Percentiles rank a stretch among this genome's conserved stretches.
phyloP scores from a whole-genome alignment of 2,888 invertebrate species.

The Apantesis nais region DNA sequence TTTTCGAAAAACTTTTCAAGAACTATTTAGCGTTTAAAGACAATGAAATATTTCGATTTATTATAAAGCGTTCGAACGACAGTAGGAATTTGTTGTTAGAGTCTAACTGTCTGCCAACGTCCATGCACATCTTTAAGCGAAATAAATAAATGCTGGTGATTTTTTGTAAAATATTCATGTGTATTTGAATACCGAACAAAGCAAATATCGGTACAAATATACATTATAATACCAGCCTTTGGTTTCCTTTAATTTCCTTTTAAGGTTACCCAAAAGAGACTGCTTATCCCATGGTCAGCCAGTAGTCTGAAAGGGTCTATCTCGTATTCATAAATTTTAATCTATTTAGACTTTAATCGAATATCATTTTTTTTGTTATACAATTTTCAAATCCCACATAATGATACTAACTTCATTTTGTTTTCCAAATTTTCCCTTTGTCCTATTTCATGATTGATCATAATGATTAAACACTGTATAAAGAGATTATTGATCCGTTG shows the following conservation, averaged over 20 bases:
- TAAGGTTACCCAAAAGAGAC: background rate
- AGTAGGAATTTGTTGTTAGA: too few relatives aligned
- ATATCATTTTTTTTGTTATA: background rate
- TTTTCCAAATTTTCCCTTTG: background rate
- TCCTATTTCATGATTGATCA: background rate
- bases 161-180: too few relatives aligned
- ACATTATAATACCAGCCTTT: background rate
- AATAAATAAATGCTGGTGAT: too few relatives aligned
- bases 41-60: too few relatives aligned
- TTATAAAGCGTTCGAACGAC: too few relatives aligned
- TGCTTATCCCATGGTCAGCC: background rate
- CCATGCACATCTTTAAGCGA: too few relatives aligned
- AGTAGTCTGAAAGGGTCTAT: background rate
- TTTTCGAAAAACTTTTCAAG: too few relatives aligned
- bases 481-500: background rate
- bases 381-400: too few relatives aligned
- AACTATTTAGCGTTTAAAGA: too few relatives aligned
- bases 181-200: too few relatives aligned
- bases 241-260: background rate
- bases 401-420: background rate
- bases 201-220: too few relatives aligned
- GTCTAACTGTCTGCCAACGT: too few relatives aligned
- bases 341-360: background rate
- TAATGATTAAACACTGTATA: background rate
- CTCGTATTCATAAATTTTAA: background rate